Evolutionary conservation across 2,797 vertebrate genomes (phyloP), one percentile per base, ranked within the genome.

Genomic region (Gadopsis bispinosus): DNA sequence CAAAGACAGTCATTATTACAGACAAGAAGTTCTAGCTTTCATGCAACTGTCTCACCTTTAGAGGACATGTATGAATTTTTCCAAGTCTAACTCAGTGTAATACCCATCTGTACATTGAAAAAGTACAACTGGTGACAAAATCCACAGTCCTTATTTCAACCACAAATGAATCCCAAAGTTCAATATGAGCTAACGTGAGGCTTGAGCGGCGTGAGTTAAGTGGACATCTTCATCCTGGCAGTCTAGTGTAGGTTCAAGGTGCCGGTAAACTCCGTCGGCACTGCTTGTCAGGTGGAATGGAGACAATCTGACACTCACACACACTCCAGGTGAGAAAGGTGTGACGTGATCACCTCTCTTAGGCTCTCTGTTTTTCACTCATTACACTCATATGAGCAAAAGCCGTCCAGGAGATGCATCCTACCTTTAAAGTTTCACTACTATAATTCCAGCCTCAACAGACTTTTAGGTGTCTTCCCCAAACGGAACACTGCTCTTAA

Each of bases 1-100:
- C 31, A 17, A 33, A 80, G n/a, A 16, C 58, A 41, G 50, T 43
- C 47, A 47, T 65, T 35, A 69, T 58, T 50, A 29, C 54, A 74
- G 43, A 56, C 35, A 33, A 66, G 35, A 53, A 39, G 31, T 20
- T 62, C 0, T 3, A 19, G 26, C 16, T 63, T 55, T 37, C 20
- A 19, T 8, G 35, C 17, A 33, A 13, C 3, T 12, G 29, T 16
- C 59, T 60, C 31, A 35, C 12, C 20, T 11, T 53, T 26, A 19
- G 19, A 62, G 14, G 22, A 45, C 5, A 0, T 8, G 41, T 47
- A 37, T 6, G 39, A 35, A 13, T 7, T 13, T 6, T 26, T 62
- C 29, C 29, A 12, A 16, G 43, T 45, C 26, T 29, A 10, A 10
- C 22, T 29, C 11, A 48, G 6, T 11, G 11, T 4, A n/a, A 9